A percentile compares a stretch with the other conserved stretches of the same genome.
Evolutionary conservation across 2,113 vertebrate genomes (phyloP).

Genomic region (Campylorhamphus procurvoides): DNA sequence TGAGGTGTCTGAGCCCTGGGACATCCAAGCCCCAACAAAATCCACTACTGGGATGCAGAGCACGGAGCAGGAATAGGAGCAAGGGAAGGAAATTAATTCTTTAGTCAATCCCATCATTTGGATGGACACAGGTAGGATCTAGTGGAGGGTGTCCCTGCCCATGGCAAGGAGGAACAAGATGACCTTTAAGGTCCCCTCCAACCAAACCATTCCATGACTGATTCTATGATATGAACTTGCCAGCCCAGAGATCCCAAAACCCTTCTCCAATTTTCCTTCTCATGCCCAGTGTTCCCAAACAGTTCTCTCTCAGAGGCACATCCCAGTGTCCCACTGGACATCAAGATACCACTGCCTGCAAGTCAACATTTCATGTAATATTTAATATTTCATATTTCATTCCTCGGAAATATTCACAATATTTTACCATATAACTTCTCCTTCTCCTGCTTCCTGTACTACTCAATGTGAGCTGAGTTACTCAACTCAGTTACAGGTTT

Average conservation of each 20-base stretch:
- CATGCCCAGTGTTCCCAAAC: accelerated
- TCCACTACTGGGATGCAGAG: accelerated
- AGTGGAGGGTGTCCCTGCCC: background rate
- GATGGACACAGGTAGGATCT: background rate
- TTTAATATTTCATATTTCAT: background rate
- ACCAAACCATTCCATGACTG: background rate
- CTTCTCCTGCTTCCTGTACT: accelerated
- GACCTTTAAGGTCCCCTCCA: background rate
- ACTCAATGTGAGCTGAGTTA: background rate
- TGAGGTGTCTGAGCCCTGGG: accelerated
- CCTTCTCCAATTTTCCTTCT: background rate
- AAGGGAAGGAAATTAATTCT: background rate
- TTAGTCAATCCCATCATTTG: background rate
- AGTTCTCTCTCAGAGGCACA: accelerated
- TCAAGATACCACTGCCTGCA: background rate
- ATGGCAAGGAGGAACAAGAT: background rate
- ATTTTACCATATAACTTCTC: background rate
- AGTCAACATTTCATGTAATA: background rate
- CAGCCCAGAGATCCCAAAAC: background rate
- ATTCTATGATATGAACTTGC: background rate
- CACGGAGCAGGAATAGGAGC: accelerated
- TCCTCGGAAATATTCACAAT: background rate
- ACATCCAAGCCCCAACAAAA: accelerated
- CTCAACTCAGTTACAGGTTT: background rate
- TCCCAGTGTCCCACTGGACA: accelerated